phyloP scores from a whole-genome alignment of 2,113 vertebrate species.

The Anthoscopus minutus region DNA sequence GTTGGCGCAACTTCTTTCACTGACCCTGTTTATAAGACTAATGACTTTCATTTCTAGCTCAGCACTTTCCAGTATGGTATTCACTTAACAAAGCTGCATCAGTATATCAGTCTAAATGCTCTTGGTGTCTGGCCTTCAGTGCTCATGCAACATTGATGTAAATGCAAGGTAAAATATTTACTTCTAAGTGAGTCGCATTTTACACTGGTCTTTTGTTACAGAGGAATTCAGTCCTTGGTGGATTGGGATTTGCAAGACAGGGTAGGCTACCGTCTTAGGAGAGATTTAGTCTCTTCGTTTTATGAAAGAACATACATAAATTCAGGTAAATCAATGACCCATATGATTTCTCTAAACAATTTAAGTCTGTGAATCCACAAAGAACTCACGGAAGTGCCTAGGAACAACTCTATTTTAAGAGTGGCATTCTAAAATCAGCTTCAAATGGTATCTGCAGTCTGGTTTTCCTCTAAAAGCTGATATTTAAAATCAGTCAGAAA shows the following conservation, averaged over 20 bases:
- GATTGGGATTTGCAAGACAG: neutral
- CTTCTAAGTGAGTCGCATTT: neutral
- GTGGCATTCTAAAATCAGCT: neutral
- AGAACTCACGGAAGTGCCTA: neutral
- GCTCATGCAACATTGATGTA: neutral
- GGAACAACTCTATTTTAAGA: neutral
- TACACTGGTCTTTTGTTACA: neutral
- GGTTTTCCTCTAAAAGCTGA: constrained; percentile 1
- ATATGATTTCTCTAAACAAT: neutral
- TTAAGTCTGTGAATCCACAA: neutral
- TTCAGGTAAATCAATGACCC: neutral
- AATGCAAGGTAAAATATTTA: neutral
- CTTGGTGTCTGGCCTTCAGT: neutral
- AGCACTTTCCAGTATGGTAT: neutral
- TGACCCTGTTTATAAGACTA: neutral
- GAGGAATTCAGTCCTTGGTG: neutral
- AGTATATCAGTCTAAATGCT: neutral
- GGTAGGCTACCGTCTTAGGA: neutral
- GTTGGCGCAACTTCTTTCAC: neutral
- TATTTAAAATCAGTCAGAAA: constrained; percentile 5
- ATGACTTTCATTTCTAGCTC: neutral
- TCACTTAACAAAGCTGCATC: neutral
- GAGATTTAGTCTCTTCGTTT: neutral
- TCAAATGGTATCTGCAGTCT: neutral
- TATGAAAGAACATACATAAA: neutral